Percentiles rank a stretch among this genome's conserved stretches.
phyloP scores from a whole-genome alignment of 2,113 vertebrate species.

The Sphyrna mokarran region DNA sequence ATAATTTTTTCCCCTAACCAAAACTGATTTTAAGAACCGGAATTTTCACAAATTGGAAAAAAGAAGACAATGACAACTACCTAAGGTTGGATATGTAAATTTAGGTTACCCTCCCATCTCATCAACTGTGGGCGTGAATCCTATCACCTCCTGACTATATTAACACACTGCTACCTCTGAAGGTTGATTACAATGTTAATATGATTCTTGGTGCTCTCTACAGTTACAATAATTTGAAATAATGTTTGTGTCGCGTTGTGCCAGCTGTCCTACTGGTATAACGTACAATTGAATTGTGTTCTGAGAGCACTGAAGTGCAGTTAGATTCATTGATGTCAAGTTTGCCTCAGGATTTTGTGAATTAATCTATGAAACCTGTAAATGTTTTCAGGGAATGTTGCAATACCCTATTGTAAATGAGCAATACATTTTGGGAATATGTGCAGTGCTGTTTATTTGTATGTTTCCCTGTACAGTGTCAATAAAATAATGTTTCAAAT shows the following conservation, averaged over 20 bases:
- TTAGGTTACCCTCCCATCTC: not conserved
- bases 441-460: conserved; percentile 22
- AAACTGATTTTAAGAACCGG: not conserved
- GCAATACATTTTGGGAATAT: conserved; percentile 34
- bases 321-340: not conserved
- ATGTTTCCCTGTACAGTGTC: conserved; percentile 24
- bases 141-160: not conserved
- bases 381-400: conserved; percentile 28
- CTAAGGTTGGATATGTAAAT: not conserved
- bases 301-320: not conserved
- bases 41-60: not conserved
- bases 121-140: not conserved
- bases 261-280: not conserved
- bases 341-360: conserved; percentile 28
- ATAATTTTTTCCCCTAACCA: not conserved
- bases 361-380: not conserved
- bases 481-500: conserved; percentile 16
- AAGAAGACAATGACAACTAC: not conserved
- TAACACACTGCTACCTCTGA: not conserved
- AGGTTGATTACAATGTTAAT: not conserved
- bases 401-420: conserved; percentile 17
- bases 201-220: not conserved
- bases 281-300: not conserved
- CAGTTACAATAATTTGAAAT: not conserved
- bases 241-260: not conserved